Evolutionary conservation across 1,140 invertebrate species (phyloP), one percentile per base, ranked within the genome.

Genomic region (Drosophila seguyi): DNA sequence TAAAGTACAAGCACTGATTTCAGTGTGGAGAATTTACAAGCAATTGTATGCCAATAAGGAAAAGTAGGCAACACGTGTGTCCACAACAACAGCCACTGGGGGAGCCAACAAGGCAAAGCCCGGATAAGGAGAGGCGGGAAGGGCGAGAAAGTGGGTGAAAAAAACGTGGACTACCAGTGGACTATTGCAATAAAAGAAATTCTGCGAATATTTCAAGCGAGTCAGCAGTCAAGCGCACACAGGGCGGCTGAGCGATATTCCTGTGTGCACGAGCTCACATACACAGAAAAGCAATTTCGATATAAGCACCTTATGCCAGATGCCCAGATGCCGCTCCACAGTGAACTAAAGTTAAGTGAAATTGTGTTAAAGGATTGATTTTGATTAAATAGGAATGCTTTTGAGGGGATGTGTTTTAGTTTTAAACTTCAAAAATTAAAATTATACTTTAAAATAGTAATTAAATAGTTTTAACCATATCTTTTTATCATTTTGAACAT

Each of bases 41-140:
- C 67, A 76, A 80, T 88, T 87, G 80, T 83, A 73, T 76, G 84
- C 84, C 83, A 88, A 87, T 88, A 87, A 88, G 76, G 59, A 68
- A 68, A 65, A 56, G 50, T 52, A 57, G 80, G 76, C 80, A 84
- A 84, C 85, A 90, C 76, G 80, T 88, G 80, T 78, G 76, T 74
- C 41, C 59, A 55, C 61, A 56, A 41, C 52, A 66, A 52, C 59
- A 50, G 68, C 73, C 56, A 58, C 41, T 38, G 25, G 42, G 14
- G 13, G 16, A 45, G 36, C 44, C 27, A 66, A 60, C 60, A 67
- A 57, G 31, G 53, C 62, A 42, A 55, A 13, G 36, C 13, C 38
- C 20, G 45, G 39, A 16, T 11, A 2, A n/a, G 58, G 4, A 14
- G 11, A 8, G 11, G 48, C 3, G 48, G 11, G 8, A 34, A 2